phyloP scores from a whole-genome alignment of 2,797 vertebrate genomes.

The Cygnus olor region DNA sequence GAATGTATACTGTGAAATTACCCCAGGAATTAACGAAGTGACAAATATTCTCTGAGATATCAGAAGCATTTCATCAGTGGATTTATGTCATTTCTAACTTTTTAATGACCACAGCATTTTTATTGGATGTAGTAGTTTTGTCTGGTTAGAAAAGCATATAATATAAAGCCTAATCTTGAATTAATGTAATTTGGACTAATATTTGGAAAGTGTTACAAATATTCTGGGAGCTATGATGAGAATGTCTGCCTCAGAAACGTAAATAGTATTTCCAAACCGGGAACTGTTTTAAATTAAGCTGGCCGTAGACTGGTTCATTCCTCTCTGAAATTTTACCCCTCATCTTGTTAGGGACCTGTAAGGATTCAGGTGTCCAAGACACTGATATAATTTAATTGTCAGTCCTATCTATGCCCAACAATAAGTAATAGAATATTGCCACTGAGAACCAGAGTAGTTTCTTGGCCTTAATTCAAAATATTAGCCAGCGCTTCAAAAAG shows the following conservation, averaged over 20 bases:
- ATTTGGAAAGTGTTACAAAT: conserved; percentile 3
- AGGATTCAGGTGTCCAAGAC: neutral
- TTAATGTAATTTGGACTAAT: neutral
- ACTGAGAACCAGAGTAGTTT: conserved; percentile 18
- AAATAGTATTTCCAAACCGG: neutral
- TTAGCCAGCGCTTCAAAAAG: neutral
- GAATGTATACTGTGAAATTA: conserved; percentile 16
- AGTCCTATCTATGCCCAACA: conserved; percentile 17
- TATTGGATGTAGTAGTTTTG: neutral
- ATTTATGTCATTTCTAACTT: neutral
- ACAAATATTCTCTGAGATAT: neutral
- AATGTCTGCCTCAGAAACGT: neutral
- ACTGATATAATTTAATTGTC: conserved; percentile 9
- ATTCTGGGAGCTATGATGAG: neutral
- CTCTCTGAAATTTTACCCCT: neutral
- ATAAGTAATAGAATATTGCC: conserved; percentile 25
- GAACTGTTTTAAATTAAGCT: neutral
- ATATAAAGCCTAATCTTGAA: neutral
- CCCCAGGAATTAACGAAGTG: conserved; percentile 9
- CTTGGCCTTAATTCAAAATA: conserved; percentile 32
- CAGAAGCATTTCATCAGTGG: neutral
- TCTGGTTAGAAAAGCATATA: neutral
- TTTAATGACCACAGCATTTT: conserved; percentile 2
- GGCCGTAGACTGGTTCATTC: neutral
- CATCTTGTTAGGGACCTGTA: neutral